phyloP scores from a whole-genome alignment of 1,140 invertebrate genomes.

The Aphelenchoides avenae region DNA sequence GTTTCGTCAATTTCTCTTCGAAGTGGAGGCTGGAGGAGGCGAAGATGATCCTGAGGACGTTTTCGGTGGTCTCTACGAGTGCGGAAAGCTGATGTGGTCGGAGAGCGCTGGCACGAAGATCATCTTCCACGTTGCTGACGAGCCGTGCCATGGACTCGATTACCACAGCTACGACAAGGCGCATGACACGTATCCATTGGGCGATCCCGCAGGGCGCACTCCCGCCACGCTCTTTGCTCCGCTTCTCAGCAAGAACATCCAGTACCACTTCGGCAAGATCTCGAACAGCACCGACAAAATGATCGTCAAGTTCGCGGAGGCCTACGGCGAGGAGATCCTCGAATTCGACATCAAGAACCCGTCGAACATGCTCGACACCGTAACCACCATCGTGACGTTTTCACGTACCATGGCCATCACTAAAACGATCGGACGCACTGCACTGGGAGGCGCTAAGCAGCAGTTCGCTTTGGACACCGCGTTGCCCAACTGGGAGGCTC shows the following conservation, averaged over 20 bases:
- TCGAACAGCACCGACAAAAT: conserved; percentile 1
- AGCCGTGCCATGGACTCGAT: no score
- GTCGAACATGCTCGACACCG: not conserved
- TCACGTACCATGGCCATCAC: no score
- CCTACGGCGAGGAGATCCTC: not conserved
- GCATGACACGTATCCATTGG: conserved; percentile 4
- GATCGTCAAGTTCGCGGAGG: conserved; percentile 2
- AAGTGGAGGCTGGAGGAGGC: no score
- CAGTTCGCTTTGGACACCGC: not conserved
- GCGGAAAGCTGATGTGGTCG: no score
- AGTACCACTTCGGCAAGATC: conserved; percentile 9
- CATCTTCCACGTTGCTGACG: no score
- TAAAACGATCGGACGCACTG: not conserved
- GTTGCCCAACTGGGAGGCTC: not conserved
- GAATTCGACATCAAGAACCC: conserved; percentile 3
- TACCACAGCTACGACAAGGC: no score
- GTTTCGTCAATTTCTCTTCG: no score
- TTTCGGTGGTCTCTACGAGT: no score
- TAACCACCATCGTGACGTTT: no score
- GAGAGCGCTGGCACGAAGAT: no score
- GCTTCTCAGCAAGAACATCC: not conserved
- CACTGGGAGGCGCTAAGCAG: not conserved
- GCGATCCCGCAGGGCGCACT: conserved; percentile 3
- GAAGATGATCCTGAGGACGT: no score
- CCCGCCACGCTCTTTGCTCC: not conserved